phyloP scores from a whole-genome alignment of 2,113 vertebrate species.

The Nymphicus hollandicus region DNA sequence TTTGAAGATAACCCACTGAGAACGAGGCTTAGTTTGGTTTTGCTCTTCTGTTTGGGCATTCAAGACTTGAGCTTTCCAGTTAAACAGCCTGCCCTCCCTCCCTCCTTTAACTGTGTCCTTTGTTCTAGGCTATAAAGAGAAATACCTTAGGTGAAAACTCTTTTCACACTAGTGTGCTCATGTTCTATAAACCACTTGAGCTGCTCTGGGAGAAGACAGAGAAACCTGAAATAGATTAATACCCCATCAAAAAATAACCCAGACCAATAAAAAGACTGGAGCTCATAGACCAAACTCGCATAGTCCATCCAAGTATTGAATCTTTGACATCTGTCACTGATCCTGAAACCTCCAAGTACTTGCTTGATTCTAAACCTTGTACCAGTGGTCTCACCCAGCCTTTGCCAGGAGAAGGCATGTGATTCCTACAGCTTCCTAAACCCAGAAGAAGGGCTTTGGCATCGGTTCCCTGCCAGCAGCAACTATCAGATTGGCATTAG shows the following conservation, averaged over 20 bases:
- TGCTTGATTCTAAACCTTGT: background rate
- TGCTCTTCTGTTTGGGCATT: background rate
- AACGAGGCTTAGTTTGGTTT: background rate
- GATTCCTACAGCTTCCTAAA: background rate
- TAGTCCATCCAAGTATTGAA: background rate
- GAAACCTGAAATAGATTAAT: background rate
- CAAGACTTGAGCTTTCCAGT: background rate
- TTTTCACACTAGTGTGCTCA: background rate
- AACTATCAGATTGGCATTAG: slow-evolving; percentile 44
- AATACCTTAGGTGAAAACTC: background rate
- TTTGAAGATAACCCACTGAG: background rate
- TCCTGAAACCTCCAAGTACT: background rate
- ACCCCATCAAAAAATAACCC: background rate
- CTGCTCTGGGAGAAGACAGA: background rate
- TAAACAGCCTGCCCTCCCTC: background rate
- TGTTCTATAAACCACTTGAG: background rate
- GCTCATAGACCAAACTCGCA: background rate
- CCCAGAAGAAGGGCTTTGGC: background rate
- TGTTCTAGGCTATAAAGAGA: background rate
- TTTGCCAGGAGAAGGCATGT: slow-evolving; percentile 13
- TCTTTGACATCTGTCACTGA: background rate
- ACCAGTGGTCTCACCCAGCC: background rate
- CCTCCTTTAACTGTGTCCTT: background rate
- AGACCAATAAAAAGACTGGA: background rate
- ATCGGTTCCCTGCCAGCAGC: slow-evolving; percentile 1